These are phyloP conservation scores for Lepidotrigona ventralis DNA, from an alignment of 1,140 invertebrate species.

Conservation along the genomic window DNA sequence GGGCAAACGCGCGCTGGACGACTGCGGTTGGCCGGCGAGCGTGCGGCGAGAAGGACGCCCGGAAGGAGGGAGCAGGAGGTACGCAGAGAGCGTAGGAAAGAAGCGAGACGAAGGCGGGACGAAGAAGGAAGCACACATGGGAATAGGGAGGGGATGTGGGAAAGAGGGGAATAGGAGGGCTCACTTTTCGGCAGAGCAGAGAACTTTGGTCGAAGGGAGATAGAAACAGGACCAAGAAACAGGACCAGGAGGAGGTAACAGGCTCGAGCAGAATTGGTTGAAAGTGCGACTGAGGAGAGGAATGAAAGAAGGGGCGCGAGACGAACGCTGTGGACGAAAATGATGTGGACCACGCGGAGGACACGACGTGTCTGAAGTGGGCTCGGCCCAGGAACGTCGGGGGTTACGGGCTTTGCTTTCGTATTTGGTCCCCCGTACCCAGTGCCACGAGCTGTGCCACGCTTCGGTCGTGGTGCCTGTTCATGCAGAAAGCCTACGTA, in stretches of 20 bases:
- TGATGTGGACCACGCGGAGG: slow-evolving; percentile 72
- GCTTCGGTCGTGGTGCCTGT: slow-evolving; percentile 45
- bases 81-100: slow-evolving; percentile 36
- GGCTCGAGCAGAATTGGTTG: too few relatives aligned
- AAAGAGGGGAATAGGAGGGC: background rate
- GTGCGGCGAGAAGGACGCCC: slow-evolving; percentile 54
- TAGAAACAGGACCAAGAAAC: background rate
- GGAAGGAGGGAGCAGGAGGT: slow-evolving; percentile 47
- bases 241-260: too few relatives aligned
- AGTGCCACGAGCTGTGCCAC: slow-evolving; percentile 54
- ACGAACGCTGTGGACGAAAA: slow-evolving; percentile 35
- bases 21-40: slow-evolving; percentile 61
- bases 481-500: slow-evolving; percentile 41
- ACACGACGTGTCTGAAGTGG: slow-evolving; percentile 70
- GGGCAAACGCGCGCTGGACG: slow-evolving; percentile 59
- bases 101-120: slow-evolving; percentile 32
- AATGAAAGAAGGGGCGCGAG: background rate
- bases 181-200: background rate
- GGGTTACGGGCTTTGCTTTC: slow-evolving; percentile 68
- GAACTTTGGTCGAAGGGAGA: background rate
- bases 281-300: background rate
- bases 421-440: slow-evolving; percentile 56
- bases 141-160: background rate
- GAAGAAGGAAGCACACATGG: slow-evolving; percentile 6
- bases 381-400: slow-evolving; percentile 53